phyloP scores from a whole-genome alignment of 2,888 invertebrate genomes.

The Itoplectis maculator region DNA sequence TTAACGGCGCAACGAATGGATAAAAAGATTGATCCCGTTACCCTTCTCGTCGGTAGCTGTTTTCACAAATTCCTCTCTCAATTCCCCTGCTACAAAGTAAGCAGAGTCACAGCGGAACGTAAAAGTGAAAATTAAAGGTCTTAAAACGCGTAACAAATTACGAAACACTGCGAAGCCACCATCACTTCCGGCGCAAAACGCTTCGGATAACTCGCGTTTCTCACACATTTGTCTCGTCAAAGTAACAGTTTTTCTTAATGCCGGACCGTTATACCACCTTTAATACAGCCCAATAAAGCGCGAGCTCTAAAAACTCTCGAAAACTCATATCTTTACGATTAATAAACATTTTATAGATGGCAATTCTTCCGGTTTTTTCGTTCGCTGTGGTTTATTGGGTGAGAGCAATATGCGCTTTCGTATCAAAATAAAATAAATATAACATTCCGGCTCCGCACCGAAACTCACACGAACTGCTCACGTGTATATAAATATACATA shows the following conservation, averaged over 20 bases:
- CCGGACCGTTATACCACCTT: not conserved
- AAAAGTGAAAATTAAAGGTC: not conserved
- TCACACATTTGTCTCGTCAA: not conserved
- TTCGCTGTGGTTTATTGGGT: constrained; percentile 13
- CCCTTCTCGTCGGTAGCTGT: not conserved
- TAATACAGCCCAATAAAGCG: not conserved
- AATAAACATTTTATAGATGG: constrained; percentile 9
- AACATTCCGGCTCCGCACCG: not conserved
- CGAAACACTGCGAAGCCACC: not conserved
- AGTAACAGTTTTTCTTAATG: not conserved
- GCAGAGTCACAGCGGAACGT: not conserved
- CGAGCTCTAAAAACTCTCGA: not conserved
- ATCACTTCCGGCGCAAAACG: not conserved
- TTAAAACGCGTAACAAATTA: not conserved
- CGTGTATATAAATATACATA: too few relatives aligned
- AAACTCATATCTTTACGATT: constrained; percentile 15
- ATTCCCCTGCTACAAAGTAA: not conserved
- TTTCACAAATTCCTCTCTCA: not conserved
- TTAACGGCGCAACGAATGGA: too few relatives aligned
- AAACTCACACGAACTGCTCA: not conserved
- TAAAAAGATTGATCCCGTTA: too few relatives aligned
- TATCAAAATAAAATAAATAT: not conserved
- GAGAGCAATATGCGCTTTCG: not conserved
- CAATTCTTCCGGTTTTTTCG: constrained; percentile 16
- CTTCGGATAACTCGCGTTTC: not conserved